These are phyloP conservation scores for Hemicordylus capensis DNA, from an alignment of 2,113 vertebrate species.

Conservation along the genomic window DNA sequence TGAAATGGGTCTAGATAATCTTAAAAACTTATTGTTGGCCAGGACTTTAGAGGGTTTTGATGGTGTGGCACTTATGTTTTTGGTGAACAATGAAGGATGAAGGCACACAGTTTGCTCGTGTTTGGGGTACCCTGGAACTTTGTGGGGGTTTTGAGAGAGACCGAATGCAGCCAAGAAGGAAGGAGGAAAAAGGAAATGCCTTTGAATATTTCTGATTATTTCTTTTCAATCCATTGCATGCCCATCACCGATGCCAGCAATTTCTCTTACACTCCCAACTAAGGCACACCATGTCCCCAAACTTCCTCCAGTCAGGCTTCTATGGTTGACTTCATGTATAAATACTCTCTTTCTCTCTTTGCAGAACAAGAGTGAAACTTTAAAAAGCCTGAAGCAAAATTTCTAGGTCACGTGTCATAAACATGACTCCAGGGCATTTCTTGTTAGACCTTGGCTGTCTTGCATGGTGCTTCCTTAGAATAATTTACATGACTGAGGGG, in stretches of 20 bases:
- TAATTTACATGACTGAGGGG: background rate
- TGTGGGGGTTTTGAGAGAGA: fast-evolving
- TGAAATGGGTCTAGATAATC: too few relatives aligned
- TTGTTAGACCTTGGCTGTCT: background rate
- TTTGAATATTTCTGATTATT: slow-evolving; percentile 19
- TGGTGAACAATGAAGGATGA: background rate
- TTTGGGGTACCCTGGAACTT: background rate
- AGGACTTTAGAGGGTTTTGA: too few relatives aligned
- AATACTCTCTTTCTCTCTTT: background rate
- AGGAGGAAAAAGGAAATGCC: background rate
- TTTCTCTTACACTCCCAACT: slow-evolving; percentile 29
- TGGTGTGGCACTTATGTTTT: too few relatives aligned
- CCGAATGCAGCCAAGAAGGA: background rate
- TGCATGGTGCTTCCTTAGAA: background rate
- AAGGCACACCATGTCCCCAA: slow-evolving; percentile 3
- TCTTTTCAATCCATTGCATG: background rate
- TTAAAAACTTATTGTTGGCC: too few relatives aligned
- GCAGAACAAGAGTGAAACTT: background rate
- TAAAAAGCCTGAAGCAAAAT: background rate
- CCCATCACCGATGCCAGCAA: background rate
- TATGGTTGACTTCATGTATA: background rate
- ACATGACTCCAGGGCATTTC: background rate
- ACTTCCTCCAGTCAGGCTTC: background rate
- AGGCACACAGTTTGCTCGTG: background rate
- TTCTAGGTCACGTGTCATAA: background rate